Evolutionary conservation across 2,797 vertebrate genomes (phyloP), one percentile per base, ranked within the genome.

Genomic region (Notamacropus eugenii): DNA sequence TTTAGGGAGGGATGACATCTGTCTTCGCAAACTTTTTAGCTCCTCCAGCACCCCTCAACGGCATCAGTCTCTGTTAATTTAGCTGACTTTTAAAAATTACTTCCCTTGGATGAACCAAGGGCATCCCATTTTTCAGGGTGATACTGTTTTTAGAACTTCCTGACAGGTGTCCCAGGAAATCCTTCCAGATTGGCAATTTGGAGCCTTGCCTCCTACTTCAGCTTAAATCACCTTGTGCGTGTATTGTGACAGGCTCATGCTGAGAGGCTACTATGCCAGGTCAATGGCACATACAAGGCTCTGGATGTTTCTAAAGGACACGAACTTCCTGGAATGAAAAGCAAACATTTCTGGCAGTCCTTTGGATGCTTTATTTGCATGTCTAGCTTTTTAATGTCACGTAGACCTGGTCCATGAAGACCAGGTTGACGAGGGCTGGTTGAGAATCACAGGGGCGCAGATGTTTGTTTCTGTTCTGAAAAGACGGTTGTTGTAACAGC

Each of bases 1-100:
- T 94, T 96, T 91, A 93, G 92, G 34, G 59, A 94, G 40, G 74
- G 91, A 2, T 94, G 56, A 16, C 93, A 94, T 96, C 92, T 91
- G 95, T 58, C 94, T 67, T 92, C 31, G 91, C 55, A 87, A 50
- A 95, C 55, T 24, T 27, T 19, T 52, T 59, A 54, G 50, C 87
- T 31, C 93, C 74, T 54, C n/a, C 1, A 13, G 74, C 74, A 46
- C 40, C 22, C 74, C 74, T 82, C 22, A 82, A 8, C 40, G 22
- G 27, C 74, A 82, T 82, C 40, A 95, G 87, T 94, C 46, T 24
- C 8, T 54, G n/a, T 54, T 90, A 92, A 93, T 92, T 95, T 93
- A 87, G 31, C 90, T 95, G 29, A n/a, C 96, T 67, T 1, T 1
- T 82, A 87, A 95, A 91, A 93, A 92, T 56, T 11, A 0, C 40